Evolutionary conservation across 2,797 vertebrate species (phyloP), one percentile per base, ranked within the genome.

Genomic region (Triplophysa yarkandensis): DNA sequence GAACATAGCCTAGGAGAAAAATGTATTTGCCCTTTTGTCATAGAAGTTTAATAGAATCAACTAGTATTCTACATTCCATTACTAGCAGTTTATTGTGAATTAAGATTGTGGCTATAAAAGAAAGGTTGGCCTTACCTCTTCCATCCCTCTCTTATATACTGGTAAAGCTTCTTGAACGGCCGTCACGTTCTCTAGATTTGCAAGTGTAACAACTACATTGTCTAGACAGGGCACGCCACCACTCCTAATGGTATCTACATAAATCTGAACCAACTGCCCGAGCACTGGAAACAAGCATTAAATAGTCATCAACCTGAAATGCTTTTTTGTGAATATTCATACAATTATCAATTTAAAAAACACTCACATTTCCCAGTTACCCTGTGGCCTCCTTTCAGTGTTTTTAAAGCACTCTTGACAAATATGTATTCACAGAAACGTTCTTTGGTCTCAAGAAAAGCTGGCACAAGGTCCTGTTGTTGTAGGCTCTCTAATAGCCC

Each of bases 141-240:
- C 68, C 86, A 90, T 91, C 64, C 83, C 81, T 9, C 36, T 32
- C 36, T 70, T 23, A 52, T 90, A 91, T 11, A 68, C 16, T 0
- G 34, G 34, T 3, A 79, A 2, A 1, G 83, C 87, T 23, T 75
- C 74, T n/a, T 75, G n/a, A 4, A 88, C 52, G 1, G 82, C 83
- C 1, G 80, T 67, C 14, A 75, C 17, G 19, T 89, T 91, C 79
- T 89, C 84, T 8, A 84, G 74, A 73, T 77, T 58, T 0, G 85
- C 84, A 78, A 91, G 71, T 14, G 77, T 23, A 50, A 82, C 25
- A 65, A 89, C 79, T 3, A 83, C 81, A 2, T 81, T 85, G 32
- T 88, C 88, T 73, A 90, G 65, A 79, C 82, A 85, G n/a, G 85
- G 83, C 11, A 89, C 71, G 0, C 76, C 36, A 3, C 83, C 82